These are phyloP conservation scores for Venustaconcha ellipsiformis DNA, from an alignment of 1,140 invertebrate species.

Conservation along the genomic window DNA sequence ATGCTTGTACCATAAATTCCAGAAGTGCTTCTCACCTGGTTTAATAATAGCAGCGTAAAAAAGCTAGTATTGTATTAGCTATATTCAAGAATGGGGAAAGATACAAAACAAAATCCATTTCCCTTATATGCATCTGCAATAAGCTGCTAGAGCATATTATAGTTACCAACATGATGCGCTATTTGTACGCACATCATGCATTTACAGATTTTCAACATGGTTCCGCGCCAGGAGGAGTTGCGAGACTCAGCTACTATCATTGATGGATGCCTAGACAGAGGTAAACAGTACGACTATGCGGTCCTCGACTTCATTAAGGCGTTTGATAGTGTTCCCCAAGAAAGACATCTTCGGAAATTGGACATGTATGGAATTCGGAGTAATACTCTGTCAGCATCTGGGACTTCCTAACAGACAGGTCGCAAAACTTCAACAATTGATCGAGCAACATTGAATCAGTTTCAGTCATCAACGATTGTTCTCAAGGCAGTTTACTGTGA, in stretches of 20 bases:
- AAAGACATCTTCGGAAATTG: constrained; percentile 25
- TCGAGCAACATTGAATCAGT: too few species aligned
- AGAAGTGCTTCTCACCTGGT: constrained; percentile 1
- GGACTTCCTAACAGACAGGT: too few species aligned
- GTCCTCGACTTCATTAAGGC: constrained; percentile 19
- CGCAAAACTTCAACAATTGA: too few species aligned
- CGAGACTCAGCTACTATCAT: constrained; percentile 23
- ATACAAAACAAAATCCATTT: constrained; percentile 18
- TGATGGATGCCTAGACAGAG: constrained; percentile 2
- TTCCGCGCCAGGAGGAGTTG: constrained; percentile 12
- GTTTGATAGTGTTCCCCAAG: constrained; percentile 19
- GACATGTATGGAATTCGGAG: constrained; percentile 13
- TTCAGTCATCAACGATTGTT: too few species aligned
- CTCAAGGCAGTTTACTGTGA: too few species aligned
- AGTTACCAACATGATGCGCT: constrained; percentile 19
- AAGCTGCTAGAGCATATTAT: constrained; percentile 31
- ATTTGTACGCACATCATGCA: constrained; percentile 17
- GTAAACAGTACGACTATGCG: not conserved
- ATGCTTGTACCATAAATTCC: not conserved
- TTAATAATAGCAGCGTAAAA: constrained; percentile 15
- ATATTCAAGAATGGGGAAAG: constrained; percentile 26
- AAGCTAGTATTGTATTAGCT: constrained; percentile 3
- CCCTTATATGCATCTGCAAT: constrained; percentile 27
- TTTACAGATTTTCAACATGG: constrained; percentile 30
- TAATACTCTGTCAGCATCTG: too few species aligned